Evolutionary conservation across 2,888 invertebrate genomes (phyloP).

Genomic region (Hydrotaea cyrtoneurina): DNA sequence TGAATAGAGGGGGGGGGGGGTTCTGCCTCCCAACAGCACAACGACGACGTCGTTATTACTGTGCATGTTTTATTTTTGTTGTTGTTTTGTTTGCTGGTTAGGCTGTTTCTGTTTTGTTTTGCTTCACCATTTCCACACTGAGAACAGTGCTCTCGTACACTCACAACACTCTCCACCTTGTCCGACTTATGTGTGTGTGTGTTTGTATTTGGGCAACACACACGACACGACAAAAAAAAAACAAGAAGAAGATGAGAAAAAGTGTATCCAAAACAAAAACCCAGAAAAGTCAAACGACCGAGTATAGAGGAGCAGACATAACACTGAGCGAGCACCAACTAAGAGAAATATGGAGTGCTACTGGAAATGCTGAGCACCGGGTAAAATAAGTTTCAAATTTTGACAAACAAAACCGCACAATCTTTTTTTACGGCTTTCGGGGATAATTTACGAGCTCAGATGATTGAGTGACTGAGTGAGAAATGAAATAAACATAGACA

Average conservation of each 20-base stretch:
- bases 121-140: not conserved
- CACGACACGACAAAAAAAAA: slow-evolving; percentile 5
- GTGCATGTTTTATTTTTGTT: not conserved
- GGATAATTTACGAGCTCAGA: slow-evolving; percentile 77
- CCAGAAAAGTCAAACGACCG: not conserved
- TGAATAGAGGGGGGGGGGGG: no score
- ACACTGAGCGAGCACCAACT: not conserved
- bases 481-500: not conserved
- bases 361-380: slow-evolving; percentile 75
- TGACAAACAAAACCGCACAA: slow-evolving; percentile 80
- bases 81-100: not conserved
- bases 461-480: slow-evolving; percentile 70
- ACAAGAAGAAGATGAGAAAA: not conserved
- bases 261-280: slow-evolving; percentile 13
- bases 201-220: not conserved
- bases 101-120: not conserved
- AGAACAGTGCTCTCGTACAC: slow-evolving; percentile 13
- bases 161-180: not conserved
- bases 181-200: not conserved
- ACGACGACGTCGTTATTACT: slow-evolving; percentile 12
- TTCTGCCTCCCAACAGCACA: not conserved
- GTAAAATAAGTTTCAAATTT: slow-evolving; percentile 81
- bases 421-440: slow-evolving; percentile 45
- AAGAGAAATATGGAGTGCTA: slow-evolving; percentile 53
- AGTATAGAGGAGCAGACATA: not conserved